A percentile compares a stretch with the other conserved stretches of the same genome.
Conservation (phyloP, 2,888 invertebrate genomes). For the Hirtodrosophila histrioides region DNA sequence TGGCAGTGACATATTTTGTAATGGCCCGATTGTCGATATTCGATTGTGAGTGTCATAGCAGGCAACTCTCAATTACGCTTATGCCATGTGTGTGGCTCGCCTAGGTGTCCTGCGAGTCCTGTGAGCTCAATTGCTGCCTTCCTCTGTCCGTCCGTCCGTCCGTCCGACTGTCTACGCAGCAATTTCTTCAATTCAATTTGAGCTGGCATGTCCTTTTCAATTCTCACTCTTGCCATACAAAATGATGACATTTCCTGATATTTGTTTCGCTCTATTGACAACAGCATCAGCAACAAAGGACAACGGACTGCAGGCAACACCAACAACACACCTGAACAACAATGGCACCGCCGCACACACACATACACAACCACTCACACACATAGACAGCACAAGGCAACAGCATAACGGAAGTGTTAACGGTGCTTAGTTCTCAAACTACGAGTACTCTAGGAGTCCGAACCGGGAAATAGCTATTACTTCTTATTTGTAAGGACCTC, state of each 20-base stretch:
- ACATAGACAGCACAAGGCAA: conserved; percentile 4
- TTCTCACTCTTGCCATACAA: conserved; percentile 38
- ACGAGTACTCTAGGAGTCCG: neutral
- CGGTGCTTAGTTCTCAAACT: conserved; percentile 41
- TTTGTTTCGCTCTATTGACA: conserved; percentile 69
- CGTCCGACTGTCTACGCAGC: neutral
- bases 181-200: conserved; percentile 31
- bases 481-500: no score
- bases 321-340: conserved; percentile 23
- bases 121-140: conserved; percentile 4
- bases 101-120: conserved; percentile 30
- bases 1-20: conserved; percentile 58
- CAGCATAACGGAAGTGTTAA: conserved; percentile 69
- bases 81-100: conserved; percentile 52
- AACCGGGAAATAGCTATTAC: no score
- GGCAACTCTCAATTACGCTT: conserved; percentile 23
- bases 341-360: conserved; percentile 25
- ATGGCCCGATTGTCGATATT: conserved; percentile 13
- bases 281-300: conserved; percentile 50
- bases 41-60: conserved; percentile 50
- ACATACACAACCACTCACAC: no score
- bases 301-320: conserved; percentile 13
- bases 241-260: conserved; percentile 82
- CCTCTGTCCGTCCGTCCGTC: conserved; percentile 7
- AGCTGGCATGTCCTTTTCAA: conserved; percentile 35